Percentiles rank a stretch among this genome's conserved stretches.
Evolutionary conservation across 2,113 vertebrate species (phyloP).

Genomic region (Microcebus tavaratra): DNA sequence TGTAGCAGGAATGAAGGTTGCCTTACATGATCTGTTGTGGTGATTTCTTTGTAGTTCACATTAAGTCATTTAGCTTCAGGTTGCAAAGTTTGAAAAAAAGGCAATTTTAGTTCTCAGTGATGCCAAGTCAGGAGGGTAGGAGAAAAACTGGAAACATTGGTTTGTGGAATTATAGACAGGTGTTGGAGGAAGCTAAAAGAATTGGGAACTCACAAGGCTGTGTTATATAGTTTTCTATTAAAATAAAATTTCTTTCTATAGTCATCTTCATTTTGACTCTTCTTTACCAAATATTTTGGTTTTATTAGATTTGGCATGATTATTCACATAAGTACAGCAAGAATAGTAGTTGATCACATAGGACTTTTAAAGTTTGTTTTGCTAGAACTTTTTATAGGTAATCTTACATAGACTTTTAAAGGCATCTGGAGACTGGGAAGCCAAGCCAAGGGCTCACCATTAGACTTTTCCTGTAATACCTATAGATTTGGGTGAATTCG

Average conservation of each 20-base stretch:
- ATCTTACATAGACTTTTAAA: background rate
- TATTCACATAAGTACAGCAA: background rate
- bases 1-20: background rate
- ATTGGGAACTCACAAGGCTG: background rate
- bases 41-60: background rate
- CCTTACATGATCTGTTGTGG: background rate
- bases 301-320: background rate
- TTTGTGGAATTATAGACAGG: background rate
- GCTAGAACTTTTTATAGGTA: background rate
- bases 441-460: background rate
- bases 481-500: background rate
- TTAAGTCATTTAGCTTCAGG: background rate
- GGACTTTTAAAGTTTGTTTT: background rate
- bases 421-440: background rate
- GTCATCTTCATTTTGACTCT: background rate
- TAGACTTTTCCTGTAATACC: background rate
- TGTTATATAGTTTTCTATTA: background rate
- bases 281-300: background rate
- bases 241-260: background rate
- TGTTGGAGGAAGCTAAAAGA: background rate
- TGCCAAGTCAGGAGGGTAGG: background rate
- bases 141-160: background rate
- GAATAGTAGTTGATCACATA: background rate
- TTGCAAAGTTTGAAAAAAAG: background rate
- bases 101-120: background rate